Conservation (phyloP, 2,888 invertebrate genomes). For the Sylvicola fuscatus region DNA sequence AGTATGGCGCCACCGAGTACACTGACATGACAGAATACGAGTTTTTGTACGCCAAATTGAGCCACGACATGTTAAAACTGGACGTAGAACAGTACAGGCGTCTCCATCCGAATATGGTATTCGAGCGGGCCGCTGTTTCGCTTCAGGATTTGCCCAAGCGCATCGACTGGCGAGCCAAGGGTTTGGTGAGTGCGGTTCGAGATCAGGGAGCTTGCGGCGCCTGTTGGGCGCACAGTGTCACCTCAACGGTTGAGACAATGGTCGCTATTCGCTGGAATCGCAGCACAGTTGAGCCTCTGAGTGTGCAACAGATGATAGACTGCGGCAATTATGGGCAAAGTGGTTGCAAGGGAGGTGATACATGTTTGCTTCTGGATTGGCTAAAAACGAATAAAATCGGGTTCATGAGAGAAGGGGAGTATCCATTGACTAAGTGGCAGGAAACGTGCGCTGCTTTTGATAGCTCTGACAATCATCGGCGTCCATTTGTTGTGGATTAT, state of each 20-base stretch:
- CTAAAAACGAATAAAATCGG: slow-evolving; percentile 32
- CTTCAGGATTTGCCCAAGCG: slow-evolving; percentile 4
- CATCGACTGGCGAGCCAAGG: slow-evolving; percentile 38
- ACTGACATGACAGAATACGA: slow-evolving; percentile 41
- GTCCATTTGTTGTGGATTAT: slow-evolving; percentile 5
- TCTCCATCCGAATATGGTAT: too few species aligned
- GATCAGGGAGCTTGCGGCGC: slow-evolving; percentile 63
- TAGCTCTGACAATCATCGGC: not conserved
- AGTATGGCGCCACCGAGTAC: slow-evolving; percentile 36
- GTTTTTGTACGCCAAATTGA: slow-evolving; percentile 29
- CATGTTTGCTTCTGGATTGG: slow-evolving; percentile 60
- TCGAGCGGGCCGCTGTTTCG: not conserved
- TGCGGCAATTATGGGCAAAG: slow-evolving; percentile 50
- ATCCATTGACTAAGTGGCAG: slow-evolving; percentile 29
- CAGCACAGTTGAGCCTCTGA: slow-evolving; percentile 48
- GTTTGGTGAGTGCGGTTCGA: slow-evolving; percentile 41
- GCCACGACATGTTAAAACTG: slow-evolving; percentile 4
- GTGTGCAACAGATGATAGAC: slow-evolving; percentile 51
- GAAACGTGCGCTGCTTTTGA: not conserved
- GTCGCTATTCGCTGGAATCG: slow-evolving; percentile 48
- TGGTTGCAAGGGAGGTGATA: slow-evolving; percentile 66
- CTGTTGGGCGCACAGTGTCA: slow-evolving; percentile 70
- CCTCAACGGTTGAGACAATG: slow-evolving; percentile 59
- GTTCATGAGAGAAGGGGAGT: slow-evolving; percentile 34
- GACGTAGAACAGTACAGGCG: too few species aligned